Conservation (phyloP, 2,888 invertebrate species). For the Drosophila rubida region DNA sequence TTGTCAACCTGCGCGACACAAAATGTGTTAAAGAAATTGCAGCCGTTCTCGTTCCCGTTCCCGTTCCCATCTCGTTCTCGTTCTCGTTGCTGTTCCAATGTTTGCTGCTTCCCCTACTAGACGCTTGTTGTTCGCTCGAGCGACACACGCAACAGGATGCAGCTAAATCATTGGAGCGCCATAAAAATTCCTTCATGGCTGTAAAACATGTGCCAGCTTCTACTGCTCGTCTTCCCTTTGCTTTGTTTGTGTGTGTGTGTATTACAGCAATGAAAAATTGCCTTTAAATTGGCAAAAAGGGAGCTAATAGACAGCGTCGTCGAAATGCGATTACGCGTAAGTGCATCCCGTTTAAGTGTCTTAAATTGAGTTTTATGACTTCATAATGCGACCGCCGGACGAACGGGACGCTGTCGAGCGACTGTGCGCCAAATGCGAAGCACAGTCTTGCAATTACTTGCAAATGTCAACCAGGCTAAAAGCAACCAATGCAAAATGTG, state of each 20-base stretch:
- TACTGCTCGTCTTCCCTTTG: neutral
- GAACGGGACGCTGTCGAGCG: neutral
- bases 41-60: neutral
- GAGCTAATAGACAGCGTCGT: slow-evolving; percentile 49
- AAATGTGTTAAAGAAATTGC: slow-evolving; percentile 37
- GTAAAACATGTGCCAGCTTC: slow-evolving; percentile 26
- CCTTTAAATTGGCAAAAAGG: slow-evolving; percentile 31
- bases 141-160: slow-evolving; percentile 69
- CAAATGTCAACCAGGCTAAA: slow-evolving; percentile 24
- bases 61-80: neutral
- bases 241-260: slow-evolving; percentile 1
- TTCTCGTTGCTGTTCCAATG: neutral
- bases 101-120: neutral
- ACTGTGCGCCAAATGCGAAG: neutral
- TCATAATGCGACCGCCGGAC: slow-evolving; percentile 50
- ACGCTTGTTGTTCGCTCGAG: neutral
- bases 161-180: slow-evolving; percentile 58
- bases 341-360: slow-evolving; percentile 61
- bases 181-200: slow-evolving; percentile 38
- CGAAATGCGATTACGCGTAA: slow-evolving; percentile 56
- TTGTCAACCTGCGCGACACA: slow-evolving; percentile 52
- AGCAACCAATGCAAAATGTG: slow-evolving; percentile 23
- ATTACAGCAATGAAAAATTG: slow-evolving; percentile 34
- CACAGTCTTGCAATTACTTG: slow-evolving; percentile 36
- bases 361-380: slow-evolving; percentile 75